Percentiles rank a stretch among this genome's conserved stretches.
phyloP scores from a whole-genome alignment of 2,113 vertebrate species.

The Trinectes maculatus region DNA sequence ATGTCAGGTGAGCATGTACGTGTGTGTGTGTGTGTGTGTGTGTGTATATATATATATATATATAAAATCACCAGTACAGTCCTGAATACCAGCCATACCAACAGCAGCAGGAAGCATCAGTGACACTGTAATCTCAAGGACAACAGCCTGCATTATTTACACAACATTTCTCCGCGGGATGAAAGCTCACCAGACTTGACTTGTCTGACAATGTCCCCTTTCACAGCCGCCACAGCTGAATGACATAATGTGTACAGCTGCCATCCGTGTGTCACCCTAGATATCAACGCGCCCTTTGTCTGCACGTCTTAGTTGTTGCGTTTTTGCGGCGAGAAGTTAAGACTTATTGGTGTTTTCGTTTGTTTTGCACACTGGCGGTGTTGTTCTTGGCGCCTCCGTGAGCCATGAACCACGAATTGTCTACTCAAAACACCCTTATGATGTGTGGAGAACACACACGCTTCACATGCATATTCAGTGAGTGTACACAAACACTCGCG shows the following conservation, averaged over 20 bases:
- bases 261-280: slow-evolving; percentile 60
- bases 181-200: slow-evolving; percentile 33
- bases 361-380: slow-evolving; percentile 36
- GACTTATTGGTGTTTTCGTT: slow-evolving; percentile 55
- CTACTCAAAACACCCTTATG: no score
- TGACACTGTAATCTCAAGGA: slow-evolving; percentile 20
- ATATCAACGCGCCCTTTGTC: slow-evolving; percentile 67
- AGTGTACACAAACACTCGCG: not conserved
- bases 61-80: no score
- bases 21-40: slow-evolving; percentile 24
- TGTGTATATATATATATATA: no score
- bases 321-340: slow-evolving; percentile 49
- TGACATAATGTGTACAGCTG: slow-evolving; percentile 70
- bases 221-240: slow-evolving; percentile 48
- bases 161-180: slow-evolving; percentile 5
- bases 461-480: not conserved
- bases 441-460: no score
- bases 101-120: not conserved
- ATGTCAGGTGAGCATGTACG: not conserved
- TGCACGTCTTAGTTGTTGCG: slow-evolving; percentile 48
- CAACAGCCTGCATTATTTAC: slow-evolving; percentile 28
- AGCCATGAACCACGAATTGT: no score
- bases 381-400: slow-evolving; percentile 29
- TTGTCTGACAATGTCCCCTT: slow-evolving; percentile 58
- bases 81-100: not conserved